Evolutionary conservation across 2,888 invertebrate genomes (phyloP).

Genomic region (Amphipoea lucens): DNA sequence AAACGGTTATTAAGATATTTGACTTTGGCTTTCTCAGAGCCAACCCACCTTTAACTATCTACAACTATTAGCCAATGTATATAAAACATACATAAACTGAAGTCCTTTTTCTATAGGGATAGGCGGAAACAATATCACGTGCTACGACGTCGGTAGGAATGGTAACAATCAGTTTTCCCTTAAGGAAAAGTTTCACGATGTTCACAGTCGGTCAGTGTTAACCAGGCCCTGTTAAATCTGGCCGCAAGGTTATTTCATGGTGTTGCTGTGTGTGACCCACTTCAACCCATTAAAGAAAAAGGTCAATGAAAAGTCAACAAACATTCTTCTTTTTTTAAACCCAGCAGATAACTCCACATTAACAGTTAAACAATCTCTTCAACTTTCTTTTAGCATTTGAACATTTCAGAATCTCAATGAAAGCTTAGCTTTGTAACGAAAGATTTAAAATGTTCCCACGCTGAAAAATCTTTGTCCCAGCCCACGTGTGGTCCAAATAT

Average conservation of each 20-base stretch:
- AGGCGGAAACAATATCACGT: background rate
- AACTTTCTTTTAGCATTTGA: conserved; percentile 2
- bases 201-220: conserved; percentile 9
- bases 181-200: background rate
- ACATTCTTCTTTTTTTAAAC: conserved; percentile 33
- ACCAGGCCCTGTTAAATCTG: conserved; percentile 28
- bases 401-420: conserved; percentile 27
- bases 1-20: too few relatives aligned
- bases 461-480: conserved; percentile 7
- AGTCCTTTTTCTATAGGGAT: background rate
- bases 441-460: conserved; percentile 8
- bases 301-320: conserved; percentile 49
- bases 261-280: conserved; percentile 35
- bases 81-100: background rate
- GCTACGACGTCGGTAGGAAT: background rate
- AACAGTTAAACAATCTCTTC: conserved; percentile 4
- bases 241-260: conserved; percentile 41
- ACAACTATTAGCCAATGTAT: background rate
- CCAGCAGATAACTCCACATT: background rate
- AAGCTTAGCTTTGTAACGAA: conserved; percentile 4
- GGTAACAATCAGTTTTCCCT: background rate
- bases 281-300: conserved; percentile 37
- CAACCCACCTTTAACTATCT: background rate
- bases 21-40: conserved; percentile 2
- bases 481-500: conserved; percentile 28